phyloP scores from a whole-genome alignment of 2,888 invertebrate species.

The Lasioglossum pauxillum region DNA sequence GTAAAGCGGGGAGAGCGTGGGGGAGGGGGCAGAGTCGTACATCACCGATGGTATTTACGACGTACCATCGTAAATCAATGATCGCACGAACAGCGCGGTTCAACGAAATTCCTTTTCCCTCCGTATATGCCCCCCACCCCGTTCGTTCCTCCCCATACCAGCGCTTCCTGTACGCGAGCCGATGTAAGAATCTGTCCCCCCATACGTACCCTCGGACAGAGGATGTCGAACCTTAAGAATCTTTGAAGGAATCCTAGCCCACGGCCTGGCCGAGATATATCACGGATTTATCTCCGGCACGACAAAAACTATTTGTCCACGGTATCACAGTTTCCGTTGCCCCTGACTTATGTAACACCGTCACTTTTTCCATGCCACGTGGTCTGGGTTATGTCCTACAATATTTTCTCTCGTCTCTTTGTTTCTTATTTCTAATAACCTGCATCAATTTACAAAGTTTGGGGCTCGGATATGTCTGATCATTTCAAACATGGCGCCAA shows the following conservation, averaged over 20 bases:
- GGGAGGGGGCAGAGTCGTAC: slow-evolving; percentile 70
- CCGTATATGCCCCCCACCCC: slow-evolving; percentile 61
- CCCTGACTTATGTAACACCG: not conserved
- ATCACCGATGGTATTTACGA: slow-evolving; percentile 77
- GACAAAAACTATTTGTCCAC: slow-evolving; percentile 54
- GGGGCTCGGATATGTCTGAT: not conserved
- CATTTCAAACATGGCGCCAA: not conserved
- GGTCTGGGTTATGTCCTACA: not conserved
- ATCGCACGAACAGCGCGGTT: slow-evolving; percentile 74
- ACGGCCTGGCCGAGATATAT: slow-evolving; percentile 33
- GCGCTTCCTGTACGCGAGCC: slow-evolving; percentile 67
- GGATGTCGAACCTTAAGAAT: slow-evolving; percentile 63
- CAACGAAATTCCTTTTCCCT: slow-evolving; percentile 75
- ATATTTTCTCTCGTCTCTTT: not conserved
- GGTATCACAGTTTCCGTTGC: slow-evolving; percentile 6
- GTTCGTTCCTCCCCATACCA: slow-evolving; percentile 60
- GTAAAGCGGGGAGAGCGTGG: slow-evolving; percentile 3
- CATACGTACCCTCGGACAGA: slow-evolving; percentile 50
- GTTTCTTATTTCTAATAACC: not conserved
- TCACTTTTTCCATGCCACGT: not conserved
- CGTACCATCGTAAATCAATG: slow-evolving; percentile 79
- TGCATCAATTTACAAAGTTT: not conserved
- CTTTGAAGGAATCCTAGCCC: slow-evolving; percentile 54
- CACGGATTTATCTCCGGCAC: slow-evolving; percentile 43
- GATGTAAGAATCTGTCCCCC: slow-evolving; percentile 61